A percentile compares a stretch with the other conserved stretches of the same genome.
These are phyloP conservation scores for Branchipolynoe longqiensis DNA, from an alignment of 2,888 invertebrate species.

Conservation along the genomic window DNA sequence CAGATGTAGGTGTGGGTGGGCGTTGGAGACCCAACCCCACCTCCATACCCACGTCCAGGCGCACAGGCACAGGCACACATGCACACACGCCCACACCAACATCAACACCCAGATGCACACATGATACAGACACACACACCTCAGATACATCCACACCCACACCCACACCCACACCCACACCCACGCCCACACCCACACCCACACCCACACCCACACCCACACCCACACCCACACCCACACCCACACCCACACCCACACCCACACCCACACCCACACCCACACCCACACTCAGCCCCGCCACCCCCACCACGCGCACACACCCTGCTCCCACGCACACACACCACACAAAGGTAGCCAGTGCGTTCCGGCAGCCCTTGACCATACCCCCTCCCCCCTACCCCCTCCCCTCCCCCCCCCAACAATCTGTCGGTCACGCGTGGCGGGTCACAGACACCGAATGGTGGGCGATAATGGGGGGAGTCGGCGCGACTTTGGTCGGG, in stretches of 20 bases:
- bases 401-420: neutral
- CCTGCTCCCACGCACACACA: neutral
- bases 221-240: no score
- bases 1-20: no score
- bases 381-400: no score
- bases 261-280: no score
- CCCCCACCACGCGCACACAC: neutral
- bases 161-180: no score
- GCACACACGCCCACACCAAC: neutral
- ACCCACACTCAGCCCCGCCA: conserved; percentile 37
- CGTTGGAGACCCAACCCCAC: no score
- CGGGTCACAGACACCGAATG: neutral
- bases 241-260: no score
- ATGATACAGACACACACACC: no score
- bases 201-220: no score
- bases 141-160: no score
- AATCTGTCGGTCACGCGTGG: conserved; percentile 12
- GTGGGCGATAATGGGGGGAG: conserved; percentile 10
- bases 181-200: no score
- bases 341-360: neutral
- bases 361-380: neutral
- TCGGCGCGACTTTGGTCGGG: neutral
- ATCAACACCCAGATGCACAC: neutral
- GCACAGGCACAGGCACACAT: neutral
- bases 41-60: no score